A percentile compares a stretch with the other conserved stretches of the same genome.
Evolutionary conservation across 1,140 invertebrate genomes (phyloP).

Genomic region (Dinothrombium tinctorium): DNA sequence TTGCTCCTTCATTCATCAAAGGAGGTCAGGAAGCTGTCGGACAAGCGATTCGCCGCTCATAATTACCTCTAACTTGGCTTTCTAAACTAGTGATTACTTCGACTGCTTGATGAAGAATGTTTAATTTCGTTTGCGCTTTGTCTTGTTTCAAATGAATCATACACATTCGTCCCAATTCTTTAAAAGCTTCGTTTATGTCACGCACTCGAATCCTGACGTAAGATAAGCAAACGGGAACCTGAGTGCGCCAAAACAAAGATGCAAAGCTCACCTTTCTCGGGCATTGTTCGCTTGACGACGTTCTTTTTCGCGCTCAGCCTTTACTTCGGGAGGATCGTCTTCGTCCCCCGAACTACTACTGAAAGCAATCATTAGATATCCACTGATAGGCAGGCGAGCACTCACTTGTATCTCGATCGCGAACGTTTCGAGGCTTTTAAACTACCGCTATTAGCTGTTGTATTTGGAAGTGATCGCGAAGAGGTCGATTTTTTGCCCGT

Average conservation of each 20-base stretch:
- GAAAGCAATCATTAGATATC: too few relatives aligned
- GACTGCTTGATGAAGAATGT: slow-evolving; percentile 32
- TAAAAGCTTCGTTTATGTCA: slow-evolving; percentile 38
- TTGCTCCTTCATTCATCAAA: slow-evolving; percentile 4
- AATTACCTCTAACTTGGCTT: slow-evolving; percentile 31
- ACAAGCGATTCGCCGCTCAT: background rate
- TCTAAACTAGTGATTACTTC: slow-evolving; percentile 32
- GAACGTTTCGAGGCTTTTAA: too few relatives aligned
- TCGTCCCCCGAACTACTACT: slow-evolving; percentile 33
- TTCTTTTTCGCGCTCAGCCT: slow-evolving; percentile 82
- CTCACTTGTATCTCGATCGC: too few relatives aligned
- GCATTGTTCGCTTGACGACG: slow-evolving; percentile 94
- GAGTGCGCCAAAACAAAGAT: background rate
- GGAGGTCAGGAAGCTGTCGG: too few relatives aligned
- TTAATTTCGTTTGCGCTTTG: slow-evolving; percentile 33
- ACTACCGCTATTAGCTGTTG: background rate
- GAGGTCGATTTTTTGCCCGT: background rate
- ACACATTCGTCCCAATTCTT: slow-evolving; percentile 35
- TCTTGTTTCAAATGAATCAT: slow-evolving; percentile 28
- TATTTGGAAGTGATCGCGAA: background rate
- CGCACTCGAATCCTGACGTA: slow-evolving; percentile 29
- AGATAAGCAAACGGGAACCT: background rate
- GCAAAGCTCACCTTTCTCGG: slow-evolving; percentile 48
- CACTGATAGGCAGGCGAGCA: too few relatives aligned
- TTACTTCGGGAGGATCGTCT: slow-evolving; percentile 51